These are phyloP conservation scores for Irena cyanogastra DNA, from an alignment of 2,113 vertebrate species.

Conservation along the genomic window DNA sequence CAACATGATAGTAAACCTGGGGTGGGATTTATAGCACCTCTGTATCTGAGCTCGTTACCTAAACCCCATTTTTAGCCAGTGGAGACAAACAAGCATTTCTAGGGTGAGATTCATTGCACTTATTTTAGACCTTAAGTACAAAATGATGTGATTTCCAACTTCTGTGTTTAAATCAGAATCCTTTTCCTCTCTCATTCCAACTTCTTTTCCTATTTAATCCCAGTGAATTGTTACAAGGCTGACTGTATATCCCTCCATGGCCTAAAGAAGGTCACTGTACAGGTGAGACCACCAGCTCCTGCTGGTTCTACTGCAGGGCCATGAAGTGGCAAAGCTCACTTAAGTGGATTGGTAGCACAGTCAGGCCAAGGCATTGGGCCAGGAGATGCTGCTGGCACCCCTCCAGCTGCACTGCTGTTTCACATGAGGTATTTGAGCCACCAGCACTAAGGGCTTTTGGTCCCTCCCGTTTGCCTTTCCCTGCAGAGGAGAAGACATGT, in stretches of 20 bases:
- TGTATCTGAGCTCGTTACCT: background rate
- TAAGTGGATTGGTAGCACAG: background rate
- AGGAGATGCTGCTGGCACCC: background rate
- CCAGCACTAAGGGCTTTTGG: background rate
- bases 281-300: background rate
- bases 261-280: background rate
- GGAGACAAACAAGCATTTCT: background rate
- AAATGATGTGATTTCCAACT: background rate
- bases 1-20: background rate
- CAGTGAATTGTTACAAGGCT: background rate
- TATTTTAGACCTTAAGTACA: background rate
- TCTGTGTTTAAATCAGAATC: background rate
- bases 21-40: background rate
- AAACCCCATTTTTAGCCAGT: background rate
- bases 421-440: background rate
- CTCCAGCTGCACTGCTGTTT: background rate
- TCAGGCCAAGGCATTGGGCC: background rate
- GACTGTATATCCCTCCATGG: background rate
- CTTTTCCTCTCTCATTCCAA: background rate
- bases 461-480: background rate
- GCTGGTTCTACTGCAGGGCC: background rate
- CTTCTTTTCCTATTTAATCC: background rate
- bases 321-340: background rate
- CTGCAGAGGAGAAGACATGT: background rate
- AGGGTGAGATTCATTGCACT: background rate